Conservation (phyloP, 2,888 invertebrate species). For the Strigamia transsilvanica region DNA sequence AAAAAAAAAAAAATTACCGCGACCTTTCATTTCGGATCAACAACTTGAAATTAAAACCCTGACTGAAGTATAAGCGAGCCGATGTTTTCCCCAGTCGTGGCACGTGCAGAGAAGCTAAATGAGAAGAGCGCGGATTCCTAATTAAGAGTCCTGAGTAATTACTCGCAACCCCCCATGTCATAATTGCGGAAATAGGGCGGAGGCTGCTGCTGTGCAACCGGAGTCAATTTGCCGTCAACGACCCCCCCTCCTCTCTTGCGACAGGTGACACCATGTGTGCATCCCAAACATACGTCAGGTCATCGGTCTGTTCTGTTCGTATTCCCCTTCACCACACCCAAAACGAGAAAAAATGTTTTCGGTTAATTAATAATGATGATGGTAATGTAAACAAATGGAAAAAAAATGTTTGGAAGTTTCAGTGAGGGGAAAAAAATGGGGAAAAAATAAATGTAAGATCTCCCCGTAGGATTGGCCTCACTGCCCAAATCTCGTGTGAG, state of each 20-base stretch:
- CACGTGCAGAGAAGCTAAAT: conserved; percentile 27
- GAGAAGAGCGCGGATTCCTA: conserved; percentile 38
- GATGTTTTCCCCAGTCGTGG: conserved; percentile 33
- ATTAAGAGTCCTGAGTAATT: conserved; percentile 44
- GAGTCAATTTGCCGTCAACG: conserved; percentile 36
- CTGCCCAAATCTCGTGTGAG: conserved; percentile 22
- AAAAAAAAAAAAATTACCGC: not conserved
- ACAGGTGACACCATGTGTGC: conserved; percentile 29
- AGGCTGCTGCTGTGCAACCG: conserved; percentile 23
- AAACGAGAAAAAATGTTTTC: not conserved
- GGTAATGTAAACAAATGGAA: too few relatives aligned
- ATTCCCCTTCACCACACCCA: not conserved
- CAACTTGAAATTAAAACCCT: conserved; percentile 37
- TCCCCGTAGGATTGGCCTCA: conserved; percentile 2
- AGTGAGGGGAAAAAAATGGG: not conserved
- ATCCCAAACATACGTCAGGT: not conserved
- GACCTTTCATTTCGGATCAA: conserved; percentile 11
- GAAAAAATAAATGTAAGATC: not conserved
- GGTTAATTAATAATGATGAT: not conserved
- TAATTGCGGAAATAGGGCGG: conserved; percentile 38
- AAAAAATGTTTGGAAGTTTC: too few relatives aligned
- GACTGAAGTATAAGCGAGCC: not conserved
- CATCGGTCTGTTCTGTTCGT: not conserved
- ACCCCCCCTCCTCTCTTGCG: not conserved
- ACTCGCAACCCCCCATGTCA: conserved; percentile 42